Conservation (phyloP, 2,113 vertebrate species). For the Melanerpes formicivorus region DNA sequence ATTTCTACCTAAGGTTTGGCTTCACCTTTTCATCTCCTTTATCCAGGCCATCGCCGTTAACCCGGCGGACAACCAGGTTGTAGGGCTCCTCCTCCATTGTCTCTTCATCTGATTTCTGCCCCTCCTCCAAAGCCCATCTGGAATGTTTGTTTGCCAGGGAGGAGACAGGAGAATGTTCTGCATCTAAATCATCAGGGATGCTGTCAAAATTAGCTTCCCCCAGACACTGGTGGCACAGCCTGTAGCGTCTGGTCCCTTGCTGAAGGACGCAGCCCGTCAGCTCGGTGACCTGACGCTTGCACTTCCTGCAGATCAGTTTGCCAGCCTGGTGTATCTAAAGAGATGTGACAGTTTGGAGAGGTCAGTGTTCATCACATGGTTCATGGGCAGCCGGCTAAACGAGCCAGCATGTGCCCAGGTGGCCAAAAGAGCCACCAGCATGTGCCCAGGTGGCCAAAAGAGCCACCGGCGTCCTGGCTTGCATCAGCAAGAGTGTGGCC, state of each 20-base stretch:
- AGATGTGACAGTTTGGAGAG: not conserved
- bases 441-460: no score
- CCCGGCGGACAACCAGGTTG: constrained; percentile 90
- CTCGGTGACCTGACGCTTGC: constrained; percentile 91
- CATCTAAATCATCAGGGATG: constrained; percentile 76
- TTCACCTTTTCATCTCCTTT: constrained; percentile 81
- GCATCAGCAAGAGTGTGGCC: no score
- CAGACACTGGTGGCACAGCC: constrained; percentile 89
- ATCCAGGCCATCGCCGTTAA: constrained; percentile 78
- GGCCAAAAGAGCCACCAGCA: no score
- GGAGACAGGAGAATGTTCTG: constrained; percentile 65
- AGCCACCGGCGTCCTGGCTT: no score
- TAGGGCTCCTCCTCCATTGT: constrained; percentile 87
- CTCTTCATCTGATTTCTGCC: constrained; percentile 87
- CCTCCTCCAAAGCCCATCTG: constrained; percentile 75
- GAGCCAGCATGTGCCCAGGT: no score
- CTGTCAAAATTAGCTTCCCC: constrained; percentile 84
- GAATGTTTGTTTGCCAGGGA: constrained; percentile 72
- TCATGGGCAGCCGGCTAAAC: no score
- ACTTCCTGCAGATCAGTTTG: constrained; percentile 95
- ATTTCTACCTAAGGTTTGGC: constrained; percentile 74
- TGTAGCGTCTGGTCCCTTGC: constrained; percentile 90
- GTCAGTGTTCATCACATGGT: not conserved
- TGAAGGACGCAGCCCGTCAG: constrained; percentile 91
- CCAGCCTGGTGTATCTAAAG: constrained; percentile 93